Conservation (phyloP, 2,113 vertebrate genomes). For the Erythrocercus mccallii region DNA sequence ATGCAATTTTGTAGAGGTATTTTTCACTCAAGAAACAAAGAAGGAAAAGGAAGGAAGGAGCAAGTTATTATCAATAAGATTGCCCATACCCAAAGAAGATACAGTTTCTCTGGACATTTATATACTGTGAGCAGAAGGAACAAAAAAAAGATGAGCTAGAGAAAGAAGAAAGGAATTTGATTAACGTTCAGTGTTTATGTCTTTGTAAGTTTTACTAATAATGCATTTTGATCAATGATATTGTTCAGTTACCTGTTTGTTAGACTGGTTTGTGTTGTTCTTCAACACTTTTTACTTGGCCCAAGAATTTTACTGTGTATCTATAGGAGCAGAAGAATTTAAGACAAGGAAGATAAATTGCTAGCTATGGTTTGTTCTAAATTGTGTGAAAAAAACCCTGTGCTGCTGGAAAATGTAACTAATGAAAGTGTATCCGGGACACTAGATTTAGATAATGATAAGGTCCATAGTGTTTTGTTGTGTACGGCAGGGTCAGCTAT, state of each 20-base stretch:
- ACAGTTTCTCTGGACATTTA: slow-evolving; percentile 26
- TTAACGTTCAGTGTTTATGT: background rate
- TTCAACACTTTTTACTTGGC: background rate
- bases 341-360: slow-evolving; percentile 53
- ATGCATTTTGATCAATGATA: slow-evolving; percentile 3
- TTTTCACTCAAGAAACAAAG: slow-evolving; percentile 47
- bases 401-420: slow-evolving; percentile 28
- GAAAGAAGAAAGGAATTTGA: background rate
- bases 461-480: slow-evolving; percentile 1
- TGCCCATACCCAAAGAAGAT: background rate
- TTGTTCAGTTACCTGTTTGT: background rate
- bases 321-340: slow-evolving; percentile 43
- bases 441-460: background rate
- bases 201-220: background rate
- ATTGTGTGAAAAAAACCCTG: slow-evolving; percentile 5
- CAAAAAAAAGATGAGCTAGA: background rate
- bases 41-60: slow-evolving; percentile 4
- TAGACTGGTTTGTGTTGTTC: slow-evolving; percentile 8
- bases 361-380: slow-evolving; percentile 19
- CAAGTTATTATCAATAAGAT: slow-evolving; percentile 17
- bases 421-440: background rate
- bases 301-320: slow-evolving; percentile 3
- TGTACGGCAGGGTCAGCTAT: background rate
- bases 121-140: background rate
- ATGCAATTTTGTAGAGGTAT: slow-evolving; percentile 38